Evolutionary conservation across 53 echinoderm and acorn worm species (phyloP).

Genomic region (Arbacia lixula): DNA sequence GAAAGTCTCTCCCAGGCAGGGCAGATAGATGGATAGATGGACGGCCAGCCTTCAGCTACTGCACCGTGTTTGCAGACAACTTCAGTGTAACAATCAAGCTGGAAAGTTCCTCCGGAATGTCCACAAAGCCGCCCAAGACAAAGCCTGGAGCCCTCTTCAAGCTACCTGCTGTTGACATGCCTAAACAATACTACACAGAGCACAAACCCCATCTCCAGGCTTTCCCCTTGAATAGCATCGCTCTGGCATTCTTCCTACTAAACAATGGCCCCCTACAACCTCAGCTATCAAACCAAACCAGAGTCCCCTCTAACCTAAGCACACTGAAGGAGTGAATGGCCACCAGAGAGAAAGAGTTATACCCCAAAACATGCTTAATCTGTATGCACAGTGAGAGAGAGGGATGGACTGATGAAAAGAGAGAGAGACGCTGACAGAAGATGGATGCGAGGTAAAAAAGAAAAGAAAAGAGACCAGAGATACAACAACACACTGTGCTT

Average conservation of each 20-base stretch:
- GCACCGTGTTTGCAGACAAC: conserved; percentile 47
- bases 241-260: conserved; percentile 19
- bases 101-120: conserved; percentile 24
- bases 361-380: conserved; percentile 36
- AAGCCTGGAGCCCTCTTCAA: not conserved
- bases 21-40: conserved; percentile 1
- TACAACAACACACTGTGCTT: conserved; percentile 13
- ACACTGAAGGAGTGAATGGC: conserved; percentile 11
- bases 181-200: conserved; percentile 36
- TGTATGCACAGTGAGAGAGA: not conserved
- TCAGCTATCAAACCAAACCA: not conserved
- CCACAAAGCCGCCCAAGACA: conserved; percentile 23
- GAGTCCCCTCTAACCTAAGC: conserved; percentile 31
- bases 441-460: not conserved
- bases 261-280: conserved; percentile 22
- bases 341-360: conserved; percentile 4
- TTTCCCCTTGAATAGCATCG: conserved; percentile 38
- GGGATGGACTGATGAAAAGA: not conserved
- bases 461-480: not conserved
- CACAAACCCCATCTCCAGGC: conserved; percentile 9
- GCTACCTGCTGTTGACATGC: conserved; percentile 41
- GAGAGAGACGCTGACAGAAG: not conserved
- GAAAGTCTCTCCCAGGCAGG: not conserved
- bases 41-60: too few species aligned
- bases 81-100: conserved; percentile 58